Base-by-base conservation (phyloP, 2,113 vertebrate species). In the Siniperca knerii region DNA sequence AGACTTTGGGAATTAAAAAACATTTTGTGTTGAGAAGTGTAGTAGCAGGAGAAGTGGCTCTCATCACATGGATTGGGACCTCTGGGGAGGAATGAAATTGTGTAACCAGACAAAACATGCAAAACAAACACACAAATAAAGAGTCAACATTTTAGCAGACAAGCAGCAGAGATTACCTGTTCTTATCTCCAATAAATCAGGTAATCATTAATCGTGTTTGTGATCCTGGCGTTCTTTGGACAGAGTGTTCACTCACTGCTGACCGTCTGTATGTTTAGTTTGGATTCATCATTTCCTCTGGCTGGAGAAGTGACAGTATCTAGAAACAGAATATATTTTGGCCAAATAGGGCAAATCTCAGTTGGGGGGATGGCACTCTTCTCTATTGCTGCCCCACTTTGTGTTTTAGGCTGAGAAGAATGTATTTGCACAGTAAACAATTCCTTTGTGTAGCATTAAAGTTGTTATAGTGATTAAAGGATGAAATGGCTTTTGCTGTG, bases 271-370 rank as follows among this genome's bases (percentile, higher is more conserved):
- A 4, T 35, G 6, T 82, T 60, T 21, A 37, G 13, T 48, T 70
- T 68, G 29, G 42, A 25, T 40, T 55, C 55, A 69, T 40, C 40
- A 48, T n/a, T 33, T 81, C 23, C 29, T 55, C 76, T 3, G 23
- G 8, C 25, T 73, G 16, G 35, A 57, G 48, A 76, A 50, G 60
- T 23, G 48, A 62, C 44, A 57, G 46, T 64, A 55, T 72, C 29
- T 23, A 48, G 35, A 77, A 79, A 70, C 48, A 61, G 62, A 79
- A 71, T 72, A 76, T 5, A 66, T 72, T 84, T 25, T 48, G 55
- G 64, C 25, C 72, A 89, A 84, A 85, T 84, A 61, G 83, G 64
- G 54, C 73, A 81, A 68, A 85, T 79, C 77, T 83, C 77, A 68
- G 70, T 72, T 46, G 77, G 75, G 23, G 77, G 35, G 12, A 16